Base-by-base conservation (phyloP, 2,113 vertebrate genomes). In the Odontophorus gujanensis region DNA sequence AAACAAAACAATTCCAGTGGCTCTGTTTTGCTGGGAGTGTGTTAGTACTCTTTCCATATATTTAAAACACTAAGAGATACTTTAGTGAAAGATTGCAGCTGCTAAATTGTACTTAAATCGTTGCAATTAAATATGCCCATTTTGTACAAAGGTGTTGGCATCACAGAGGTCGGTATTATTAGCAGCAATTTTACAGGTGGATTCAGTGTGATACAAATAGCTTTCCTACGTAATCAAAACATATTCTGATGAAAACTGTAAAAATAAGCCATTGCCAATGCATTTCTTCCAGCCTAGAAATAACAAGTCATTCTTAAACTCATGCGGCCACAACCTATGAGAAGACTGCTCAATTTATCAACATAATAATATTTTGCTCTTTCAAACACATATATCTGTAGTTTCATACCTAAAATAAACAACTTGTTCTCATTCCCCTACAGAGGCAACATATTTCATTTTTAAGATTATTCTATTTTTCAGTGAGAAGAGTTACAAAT, bases 11-110 rank as follows among this genome's bases (percentile, higher is more conserved):
- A 61, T 83, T 73, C 25, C 43, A 67, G 77, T 34, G 42, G 38
- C 86, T 77, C 76, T 79, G 24, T 47, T 92, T 92, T 83, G 6
- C 53, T 89, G 51, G n/a, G 25, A 74, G 12, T 50, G 7, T 13
- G 53, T 65, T 73, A 63, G 32, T 48, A 8, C 53, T 12, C 45
- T 77, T 89, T 21, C 13, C 40, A 86, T 69, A 68, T 86, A 89
- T 68, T 79, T 82, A 87, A 88, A 79, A 21, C 12, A 51, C 45
- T 62, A 82, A 87, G 47, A 93, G 77, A 90, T 92, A 92, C 61
- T 78, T 89, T 79, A 82, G 71, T 73, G 85, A 61, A 40, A 82
- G 43, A 61, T 25, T 79, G 69, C 53, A 87, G 71, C 53, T 87
- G 45, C 62, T 85, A 51, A 78, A 85, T 43, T 58, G 3, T 17